These are phyloP conservation scores for Cyrtorhinus lividipennis DNA, from an alignment of 1,140 invertebrate genomes.

Conservation along the genomic window DNA sequence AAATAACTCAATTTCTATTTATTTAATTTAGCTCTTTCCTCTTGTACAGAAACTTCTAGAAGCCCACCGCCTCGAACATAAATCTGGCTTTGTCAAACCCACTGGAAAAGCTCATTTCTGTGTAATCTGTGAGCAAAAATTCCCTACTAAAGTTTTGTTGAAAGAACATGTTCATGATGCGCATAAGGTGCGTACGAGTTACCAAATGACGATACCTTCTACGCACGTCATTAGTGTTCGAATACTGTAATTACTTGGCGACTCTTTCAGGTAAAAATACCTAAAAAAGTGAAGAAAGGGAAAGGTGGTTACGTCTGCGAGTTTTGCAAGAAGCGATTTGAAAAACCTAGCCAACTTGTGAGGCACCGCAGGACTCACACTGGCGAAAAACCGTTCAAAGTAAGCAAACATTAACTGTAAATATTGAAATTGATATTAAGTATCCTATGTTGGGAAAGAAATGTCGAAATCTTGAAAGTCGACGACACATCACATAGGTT, in stretches of 20 bases:
- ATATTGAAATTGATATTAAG: too few species aligned
- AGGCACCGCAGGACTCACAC: constrained; percentile 47
- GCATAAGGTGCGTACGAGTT: constrained; percentile 38
- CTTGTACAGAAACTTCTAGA: neutral
- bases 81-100: neutral
- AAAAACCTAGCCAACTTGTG: constrained; percentile 41
- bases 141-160: neutral
- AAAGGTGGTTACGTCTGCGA: constrained; percentile 24
- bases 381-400: constrained; percentile 46
- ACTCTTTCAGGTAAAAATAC: constrained; percentile 23
- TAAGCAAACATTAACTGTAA: constrained; percentile 28
- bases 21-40: too few species aligned
- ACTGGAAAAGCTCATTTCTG: neutral
- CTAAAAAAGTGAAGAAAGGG: constrained; percentile 22
- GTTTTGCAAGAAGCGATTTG: constrained; percentile 40
- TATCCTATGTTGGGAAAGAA: too few species aligned
- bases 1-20: too few species aligned
- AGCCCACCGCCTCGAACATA: neutral
- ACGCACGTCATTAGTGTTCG: too few species aligned
- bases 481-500: too few species aligned
- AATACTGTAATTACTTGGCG: too few species aligned
- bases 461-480: too few species aligned
- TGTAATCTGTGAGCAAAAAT: neutral
- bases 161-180: constrained; percentile 40
- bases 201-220: too few species aligned